Percentiles rank a stretch among this genome's conserved stretches.
These are phyloP conservation scores for Norana najaformis DNA, from an alignment of 2,888 invertebrate species.

Conservation along the genomic window DNA sequence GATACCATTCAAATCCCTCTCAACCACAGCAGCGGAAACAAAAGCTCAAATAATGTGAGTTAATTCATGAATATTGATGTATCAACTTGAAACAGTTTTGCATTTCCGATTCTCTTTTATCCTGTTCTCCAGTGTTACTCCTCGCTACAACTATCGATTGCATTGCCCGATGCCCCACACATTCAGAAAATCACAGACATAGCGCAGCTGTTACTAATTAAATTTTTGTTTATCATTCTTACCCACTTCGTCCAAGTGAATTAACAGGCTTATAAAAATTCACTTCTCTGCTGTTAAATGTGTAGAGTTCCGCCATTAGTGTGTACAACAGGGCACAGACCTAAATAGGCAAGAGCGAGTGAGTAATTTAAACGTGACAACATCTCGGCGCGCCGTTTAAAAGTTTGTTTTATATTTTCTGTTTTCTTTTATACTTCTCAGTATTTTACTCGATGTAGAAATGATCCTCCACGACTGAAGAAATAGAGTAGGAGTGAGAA, in stretches of 20 bases:
- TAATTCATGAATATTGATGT: background rate
- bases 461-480: background rate
- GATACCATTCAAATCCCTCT: background rate
- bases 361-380: background rate
- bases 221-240: background rate
- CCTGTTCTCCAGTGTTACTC: background rate
- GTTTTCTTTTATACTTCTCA: background rate
- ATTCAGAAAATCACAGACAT: background rate
- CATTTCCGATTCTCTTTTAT: background rate
- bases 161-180: background rate
- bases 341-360: background rate
- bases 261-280: background rate
- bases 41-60: background rate
- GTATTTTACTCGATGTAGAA: background rate
- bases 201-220: background rate
- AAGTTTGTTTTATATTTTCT: background rate
- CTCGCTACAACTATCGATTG: background rate
- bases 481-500: background rate
- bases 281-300: slow-evolving; percentile 20
- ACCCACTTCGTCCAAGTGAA: slow-evolving; percentile 16
- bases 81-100: background rate
- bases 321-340: slow-evolving; percentile 5
- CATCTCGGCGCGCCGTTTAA: background rate
- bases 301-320: slow-evolving; percentile 23
- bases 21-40: background rate